phyloP scores from a whole-genome alignment of 2,113 vertebrate genomes.

The Hemibagrus wyckioides region DNA sequence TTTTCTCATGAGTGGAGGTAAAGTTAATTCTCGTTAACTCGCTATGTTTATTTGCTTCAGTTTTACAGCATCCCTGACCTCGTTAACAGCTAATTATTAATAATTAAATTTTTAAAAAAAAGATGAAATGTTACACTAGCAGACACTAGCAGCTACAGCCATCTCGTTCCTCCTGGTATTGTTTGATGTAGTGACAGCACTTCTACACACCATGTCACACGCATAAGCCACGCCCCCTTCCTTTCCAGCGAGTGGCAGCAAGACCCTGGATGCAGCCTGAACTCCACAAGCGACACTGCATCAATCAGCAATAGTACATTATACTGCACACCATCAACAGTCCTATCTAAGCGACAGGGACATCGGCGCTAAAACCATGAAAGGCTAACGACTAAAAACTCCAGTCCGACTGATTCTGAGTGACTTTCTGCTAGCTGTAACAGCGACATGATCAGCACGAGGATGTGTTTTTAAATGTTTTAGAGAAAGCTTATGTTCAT shows the following conservation, averaged over 20 bases:
- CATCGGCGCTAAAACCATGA: not conserved
- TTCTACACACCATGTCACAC: not conserved
- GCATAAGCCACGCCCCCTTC: not conserved
- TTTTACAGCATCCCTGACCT: not conserved
- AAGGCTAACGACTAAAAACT: too few relatives aligned
- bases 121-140: too few relatives aligned
- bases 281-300: too few relatives aligned
- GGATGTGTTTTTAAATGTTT: not conserved
- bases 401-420: too few relatives aligned
- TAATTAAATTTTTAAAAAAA: too few relatives aligned
- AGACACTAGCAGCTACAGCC: not conserved
- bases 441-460: too few relatives aligned
- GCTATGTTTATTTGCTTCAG: too few relatives aligned
- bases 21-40: not conserved
- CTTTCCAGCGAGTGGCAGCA: not conserved
- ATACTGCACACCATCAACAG: too few relatives aligned
- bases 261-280: not conserved
- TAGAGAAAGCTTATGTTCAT: not conserved
- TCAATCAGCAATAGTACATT: too few relatives aligned
- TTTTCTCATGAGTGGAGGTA: not conserved
- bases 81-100: too few relatives aligned
- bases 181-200: not conserved
- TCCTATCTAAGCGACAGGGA: too few relatives aligned
- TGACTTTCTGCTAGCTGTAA: too few relatives aligned
- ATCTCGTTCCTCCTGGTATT: not conserved